These are phyloP conservation scores for Dicranocentrus wangi DNA, from an alignment of 2,888 invertebrate genomes.

Conservation along the genomic window DNA sequence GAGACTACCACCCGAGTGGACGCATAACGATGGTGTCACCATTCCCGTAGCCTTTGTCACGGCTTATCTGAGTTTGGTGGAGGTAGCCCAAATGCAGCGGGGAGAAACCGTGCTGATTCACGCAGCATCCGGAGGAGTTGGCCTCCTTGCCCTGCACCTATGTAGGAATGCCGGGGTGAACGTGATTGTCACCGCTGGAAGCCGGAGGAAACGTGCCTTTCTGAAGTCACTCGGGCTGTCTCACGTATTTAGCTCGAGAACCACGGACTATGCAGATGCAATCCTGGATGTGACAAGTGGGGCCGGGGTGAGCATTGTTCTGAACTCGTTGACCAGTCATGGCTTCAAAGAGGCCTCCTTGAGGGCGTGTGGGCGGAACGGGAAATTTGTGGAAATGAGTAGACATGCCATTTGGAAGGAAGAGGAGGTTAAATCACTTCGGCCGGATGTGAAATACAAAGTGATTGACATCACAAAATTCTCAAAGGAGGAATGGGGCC, in stretches of 20 bases:
- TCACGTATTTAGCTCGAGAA: constrained; percentile 44
- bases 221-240: constrained; percentile 23
- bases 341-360: constrained; percentile 43
- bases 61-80: constrained; percentile 18
- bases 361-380: background rate
- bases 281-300: constrained; percentile 28
- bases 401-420: constrained; percentile 36
- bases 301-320: constrained; percentile 21
- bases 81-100: constrained; percentile 8
- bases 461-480: constrained; percentile 26
- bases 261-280: background rate
- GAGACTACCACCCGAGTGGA: constrained; percentile 37
- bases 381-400: constrained; percentile 50
- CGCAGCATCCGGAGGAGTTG: constrained; percentile 50
- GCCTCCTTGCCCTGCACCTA: constrained; percentile 47
- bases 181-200: constrained; percentile 56
- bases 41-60: constrained; percentile 55
- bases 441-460: constrained; percentile 35
- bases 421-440: constrained; percentile 14
- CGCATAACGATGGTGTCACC: constrained; percentile 45
- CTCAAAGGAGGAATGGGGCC: background rate
- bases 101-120: constrained; percentile 27
- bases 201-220: constrained; percentile 38
- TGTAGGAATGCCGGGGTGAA: constrained; percentile 21
- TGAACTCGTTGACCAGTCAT: constrained; percentile 48